Evolutionary conservation across 2,888 invertebrate genomes (phyloP), one percentile per base, ranked within the genome.

Genomic region (Tromatobia lineatoria): DNA sequence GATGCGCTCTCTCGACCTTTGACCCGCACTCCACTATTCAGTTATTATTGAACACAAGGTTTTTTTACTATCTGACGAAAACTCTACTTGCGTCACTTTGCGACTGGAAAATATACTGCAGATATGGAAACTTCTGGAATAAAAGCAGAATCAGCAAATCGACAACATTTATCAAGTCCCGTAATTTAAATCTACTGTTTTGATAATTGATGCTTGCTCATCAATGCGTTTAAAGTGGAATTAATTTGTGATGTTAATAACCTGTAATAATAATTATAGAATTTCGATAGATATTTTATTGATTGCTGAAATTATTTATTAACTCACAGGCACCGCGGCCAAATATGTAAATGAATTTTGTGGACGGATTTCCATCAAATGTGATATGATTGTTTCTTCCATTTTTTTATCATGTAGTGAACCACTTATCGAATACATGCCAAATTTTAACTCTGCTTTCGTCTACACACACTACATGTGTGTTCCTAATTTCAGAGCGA

Each of bases 31-130:
- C 71, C 76, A 71, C 52, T 64, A 64, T 45, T 70, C 57, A 47
- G 71, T 66, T 83, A 83, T 83, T 83, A 80, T 77, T 74, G 80
- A 67, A 67, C 47, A 67, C 57, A 20, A 50, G 15, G 18, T n/a
- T 67, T 38, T 64, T 61, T 47, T 38, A 38, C 52, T 34, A 50
- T 47, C 20, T 29, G 34, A 54, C 29, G 20, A 50, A 75, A 45
- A 70, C 64, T 64, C 57, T 52, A 66, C 54, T 81, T 34, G 76
- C 75, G 69, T 75, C 61, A 64, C 45, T 38, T 64, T 76, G 47
- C 52, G 15, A 47, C 47, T 54, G 54, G 11, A 10, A 61, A 34
- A 34, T 59, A 59, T 38, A 10, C 38, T 38, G 11, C 34, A n/a
- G 18, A 61, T 34, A 61, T 61, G 38, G 38, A 34, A 61, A 34